phyloP scores from a whole-genome alignment of 2,888 invertebrate genomes.

The Stegophylla sp. region DNA sequence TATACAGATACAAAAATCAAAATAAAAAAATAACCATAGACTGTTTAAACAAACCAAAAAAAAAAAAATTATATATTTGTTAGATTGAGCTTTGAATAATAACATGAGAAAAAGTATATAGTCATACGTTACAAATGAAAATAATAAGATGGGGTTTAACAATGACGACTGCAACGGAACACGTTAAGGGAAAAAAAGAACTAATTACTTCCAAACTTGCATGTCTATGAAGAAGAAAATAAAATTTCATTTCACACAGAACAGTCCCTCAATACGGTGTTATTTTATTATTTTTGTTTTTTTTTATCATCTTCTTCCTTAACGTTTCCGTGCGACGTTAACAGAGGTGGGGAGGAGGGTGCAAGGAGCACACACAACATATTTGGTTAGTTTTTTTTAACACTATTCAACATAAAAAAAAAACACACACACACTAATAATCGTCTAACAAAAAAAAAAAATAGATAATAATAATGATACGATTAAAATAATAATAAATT shows the following conservation, averaged over 20 bases:
- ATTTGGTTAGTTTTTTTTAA: slow-evolving; percentile 52
- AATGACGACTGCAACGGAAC: not conserved
- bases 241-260: not conserved
- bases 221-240: not conserved
- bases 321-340: not conserved
- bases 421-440: slow-evolving; percentile 13
- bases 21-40: not conserved
- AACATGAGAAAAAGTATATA: slow-evolving; percentile 12
- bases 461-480: slow-evolving; percentile 5
- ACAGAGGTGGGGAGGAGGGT: slow-evolving; percentile 15
- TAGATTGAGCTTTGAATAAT: slow-evolving; percentile 55
- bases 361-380: not conserved
- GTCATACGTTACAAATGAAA: slow-evolving; percentile 2
- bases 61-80: slow-evolving; percentile 50
- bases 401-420: slow-evolving; percentile 51
- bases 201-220: not conserved
- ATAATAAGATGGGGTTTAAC: not conserved
- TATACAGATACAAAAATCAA: too few relatives aligned
- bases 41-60: slow-evolving; percentile 40
- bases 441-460: not conserved
- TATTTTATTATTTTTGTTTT: too few relatives aligned
- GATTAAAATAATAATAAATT: not conserved
- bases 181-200: not conserved
- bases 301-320: not conserved
- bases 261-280: not conserved